These are phyloP conservation scores for Beroe forskalii DNA, from an alignment of 37 sponge, comb jelly and placozoan genomes.

Conservation along the genomic window DNA sequence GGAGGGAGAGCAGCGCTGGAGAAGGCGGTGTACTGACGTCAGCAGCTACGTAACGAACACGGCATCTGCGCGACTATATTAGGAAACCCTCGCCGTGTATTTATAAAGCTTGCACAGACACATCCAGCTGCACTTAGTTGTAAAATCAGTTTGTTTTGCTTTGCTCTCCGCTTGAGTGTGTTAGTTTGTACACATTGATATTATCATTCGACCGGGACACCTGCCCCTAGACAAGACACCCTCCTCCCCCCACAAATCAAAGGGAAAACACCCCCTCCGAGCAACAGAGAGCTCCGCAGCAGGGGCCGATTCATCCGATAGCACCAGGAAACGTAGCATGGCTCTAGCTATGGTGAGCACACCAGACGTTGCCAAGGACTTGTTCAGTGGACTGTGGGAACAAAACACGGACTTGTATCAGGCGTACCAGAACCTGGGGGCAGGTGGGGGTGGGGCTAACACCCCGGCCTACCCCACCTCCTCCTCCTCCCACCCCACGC, in stretches of 20 bases:
- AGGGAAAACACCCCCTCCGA: background rate
- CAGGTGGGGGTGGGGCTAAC: background rate
- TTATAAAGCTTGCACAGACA: background rate
- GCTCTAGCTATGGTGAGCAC: constrained; percentile 59
- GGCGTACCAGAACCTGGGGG: constrained; percentile 12
- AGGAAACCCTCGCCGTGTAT: constrained; percentile 30
- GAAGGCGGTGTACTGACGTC: constrained; percentile 56
- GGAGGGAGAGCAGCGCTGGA: background rate
- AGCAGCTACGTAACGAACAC: constrained; percentile 6
- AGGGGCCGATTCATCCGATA: background rate
- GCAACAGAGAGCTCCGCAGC: background rate
- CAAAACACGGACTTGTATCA: constrained; percentile 23
- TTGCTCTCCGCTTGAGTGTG: background rate
- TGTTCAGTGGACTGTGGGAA: constrained; percentile 40
- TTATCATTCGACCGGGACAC: constrained; percentile 52
- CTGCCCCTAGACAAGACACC: background rate
- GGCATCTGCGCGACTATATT: background rate
- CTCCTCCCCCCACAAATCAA: background rate
- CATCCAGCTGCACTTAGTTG: background rate
- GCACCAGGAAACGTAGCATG: background rate
- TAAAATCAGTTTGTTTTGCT: background rate
- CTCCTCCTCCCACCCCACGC: background rate
- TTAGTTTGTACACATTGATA: background rate
- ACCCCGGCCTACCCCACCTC: background rate
- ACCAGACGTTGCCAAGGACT: constrained; percentile 16